Conservation (phyloP, 2,113 vertebrate species). For the Lepidothrix coronata region DNA sequence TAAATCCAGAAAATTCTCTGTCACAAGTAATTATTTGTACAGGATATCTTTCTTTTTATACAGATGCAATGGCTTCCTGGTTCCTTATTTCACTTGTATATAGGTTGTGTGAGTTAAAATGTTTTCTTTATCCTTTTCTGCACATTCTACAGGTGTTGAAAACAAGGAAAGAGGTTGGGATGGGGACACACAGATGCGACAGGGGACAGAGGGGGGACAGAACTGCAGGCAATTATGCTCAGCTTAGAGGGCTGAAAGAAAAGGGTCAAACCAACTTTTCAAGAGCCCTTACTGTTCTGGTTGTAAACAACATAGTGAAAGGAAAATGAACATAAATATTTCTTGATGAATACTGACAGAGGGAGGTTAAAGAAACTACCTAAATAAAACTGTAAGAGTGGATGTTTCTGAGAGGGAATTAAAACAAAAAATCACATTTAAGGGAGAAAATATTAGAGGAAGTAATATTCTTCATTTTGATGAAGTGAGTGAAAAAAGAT, state of each 20-base stretch:
- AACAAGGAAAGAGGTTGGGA: neutral
- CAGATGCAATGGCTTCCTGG: neutral
- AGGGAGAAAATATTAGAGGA: neutral
- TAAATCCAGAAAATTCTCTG: neutral
- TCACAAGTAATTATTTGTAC: neutral
- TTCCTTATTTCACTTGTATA: neutral
- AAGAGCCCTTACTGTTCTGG: neutral
- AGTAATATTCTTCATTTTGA: neutral
- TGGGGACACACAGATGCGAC: neutral
- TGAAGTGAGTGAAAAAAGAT: neutral
- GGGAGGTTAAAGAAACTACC: neutral
- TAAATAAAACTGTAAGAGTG: neutral
- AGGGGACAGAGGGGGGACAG: neutral
- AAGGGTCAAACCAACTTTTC: neutral
- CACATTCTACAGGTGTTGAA: neutral
- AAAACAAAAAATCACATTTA: neutral
- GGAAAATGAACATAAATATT: neutral
- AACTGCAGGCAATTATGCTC: neutral
- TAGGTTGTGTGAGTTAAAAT: neutral
- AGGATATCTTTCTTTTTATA: neutral
- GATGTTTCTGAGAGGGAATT: neutral
- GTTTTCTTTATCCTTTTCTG: neutral
- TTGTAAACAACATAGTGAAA: neutral
- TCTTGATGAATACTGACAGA: neutral
- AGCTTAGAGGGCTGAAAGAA: neutral